Conservation (phyloP, 1,140 invertebrate species). For the Proales similis region DNA sequence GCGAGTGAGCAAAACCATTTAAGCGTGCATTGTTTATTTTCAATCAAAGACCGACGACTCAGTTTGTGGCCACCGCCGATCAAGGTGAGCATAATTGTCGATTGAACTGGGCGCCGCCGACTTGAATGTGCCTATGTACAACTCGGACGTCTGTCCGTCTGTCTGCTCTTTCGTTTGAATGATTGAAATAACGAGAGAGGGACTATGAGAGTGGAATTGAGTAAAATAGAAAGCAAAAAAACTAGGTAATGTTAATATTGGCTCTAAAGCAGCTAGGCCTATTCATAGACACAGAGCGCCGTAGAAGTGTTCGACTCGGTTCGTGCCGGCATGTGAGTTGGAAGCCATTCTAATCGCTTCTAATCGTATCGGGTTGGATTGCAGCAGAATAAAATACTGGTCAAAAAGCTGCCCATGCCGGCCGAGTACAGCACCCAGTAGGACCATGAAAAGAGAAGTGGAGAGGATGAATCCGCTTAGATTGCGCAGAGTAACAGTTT, state of each 20-base stretch:
- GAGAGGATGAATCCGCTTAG: constrained; percentile 23
- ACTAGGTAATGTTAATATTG: neutral
- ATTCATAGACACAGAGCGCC: too few relatives aligned
- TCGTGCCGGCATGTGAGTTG: too few relatives aligned
- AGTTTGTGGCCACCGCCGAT: too few relatives aligned
- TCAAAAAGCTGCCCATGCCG: constrained; percentile 8
- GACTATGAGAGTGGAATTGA: constrained; percentile 6
- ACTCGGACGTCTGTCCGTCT: too few relatives aligned
- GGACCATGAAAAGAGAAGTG: constrained; percentile 29
- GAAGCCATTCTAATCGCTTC: constrained; percentile 1
- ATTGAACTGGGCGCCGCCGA: too few relatives aligned
- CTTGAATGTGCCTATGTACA: too few relatives aligned
- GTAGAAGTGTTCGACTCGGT: too few relatives aligned
- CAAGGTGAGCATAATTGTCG: too few relatives aligned
- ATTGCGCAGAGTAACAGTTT: neutral
- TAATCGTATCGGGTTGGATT: neutral
- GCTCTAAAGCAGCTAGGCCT: too few relatives aligned
- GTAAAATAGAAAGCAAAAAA: constrained; percentile 19
- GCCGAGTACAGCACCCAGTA: constrained; percentile 30
- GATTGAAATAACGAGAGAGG: neutral
- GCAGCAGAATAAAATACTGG: constrained; percentile 27
- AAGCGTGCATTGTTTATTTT: too few relatives aligned
- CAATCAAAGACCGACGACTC: too few relatives aligned
- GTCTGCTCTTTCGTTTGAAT: neutral
- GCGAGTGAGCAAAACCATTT: too few relatives aligned